Evolutionary conservation across 2,888 invertebrate genomes (phyloP), one percentile per base, ranked within the genome.

Genomic region (Cryptocephalus moraei): DNA sequence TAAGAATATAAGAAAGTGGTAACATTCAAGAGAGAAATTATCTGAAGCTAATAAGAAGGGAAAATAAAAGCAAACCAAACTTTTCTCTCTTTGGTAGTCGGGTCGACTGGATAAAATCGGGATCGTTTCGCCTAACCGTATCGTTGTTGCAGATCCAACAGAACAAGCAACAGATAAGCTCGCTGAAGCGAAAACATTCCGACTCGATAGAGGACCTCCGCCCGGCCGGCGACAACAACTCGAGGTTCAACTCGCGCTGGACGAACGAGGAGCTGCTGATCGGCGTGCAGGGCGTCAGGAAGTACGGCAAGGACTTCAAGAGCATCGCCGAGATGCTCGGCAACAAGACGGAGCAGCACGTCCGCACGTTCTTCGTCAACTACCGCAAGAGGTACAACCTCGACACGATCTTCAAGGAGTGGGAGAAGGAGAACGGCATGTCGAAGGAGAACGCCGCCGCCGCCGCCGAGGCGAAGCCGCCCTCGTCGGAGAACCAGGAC

Each of bases 281-380:
- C 63, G 95, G 92, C 12, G 90, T 94, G 33, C 90, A 93, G 54
- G 94, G 92, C 63, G 80, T 53, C 49, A 77, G 84, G 53, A 86
- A 86, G 72, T 86, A 84, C 62, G 88, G 88, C 67, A 86, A 87
- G 74, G 87, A 93, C 70, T 92, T 90, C 70, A 82, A 90, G 73
- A 91, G 92, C 32, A 95, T 96, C 56, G 92, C 96, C 11, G 94
- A 95, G 68, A 86, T 92, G 9, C 80, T 96, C 55, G 93, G 93
- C 52, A 96, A 92, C 44, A 96, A 96, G 75, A 92, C 90, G 1
- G 95, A 94, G 71, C 83, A 86, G 43, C 94, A 95, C 67, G 79
- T 96, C 41, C 84, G 92, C 54, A 85, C 86, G 43, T 96, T 95
- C 73, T 96, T 91, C 72, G 80, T 89, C 8, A 92, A 90, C 66